These are phyloP conservation scores for Microchirus variegatus DNA, from an alignment of 2,797 vertebrate genomes.

Conservation along the genomic window DNA sequence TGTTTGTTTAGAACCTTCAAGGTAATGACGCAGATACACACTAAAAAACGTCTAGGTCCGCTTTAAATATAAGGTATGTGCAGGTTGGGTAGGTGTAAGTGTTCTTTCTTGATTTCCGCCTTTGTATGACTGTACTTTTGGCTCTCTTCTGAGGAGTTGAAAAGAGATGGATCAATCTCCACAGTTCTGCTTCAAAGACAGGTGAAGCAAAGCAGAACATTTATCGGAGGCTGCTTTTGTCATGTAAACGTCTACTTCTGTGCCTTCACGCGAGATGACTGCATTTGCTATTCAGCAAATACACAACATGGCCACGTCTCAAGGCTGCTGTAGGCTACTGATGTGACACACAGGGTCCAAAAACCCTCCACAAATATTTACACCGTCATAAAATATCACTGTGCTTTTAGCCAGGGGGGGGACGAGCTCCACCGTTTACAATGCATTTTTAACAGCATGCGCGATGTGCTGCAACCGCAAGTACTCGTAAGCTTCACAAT, in stretches of 20 bases:
- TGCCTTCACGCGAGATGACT: conserved; percentile 14
- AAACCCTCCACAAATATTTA: conserved; percentile 22
- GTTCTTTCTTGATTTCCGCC: conserved; percentile 28
- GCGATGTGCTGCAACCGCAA: background rate
- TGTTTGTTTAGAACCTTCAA: no score
- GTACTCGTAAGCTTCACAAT: no score
- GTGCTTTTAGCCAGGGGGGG: background rate
- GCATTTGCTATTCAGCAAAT: conserved; percentile 14
- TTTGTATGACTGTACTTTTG: conserved; percentile 36
- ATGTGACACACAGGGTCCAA: conserved; percentile 1
- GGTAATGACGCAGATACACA: no score
- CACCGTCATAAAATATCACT: conserved; percentile 6
- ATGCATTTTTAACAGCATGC: conserved; percentile 4
- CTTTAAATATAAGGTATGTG: no score
- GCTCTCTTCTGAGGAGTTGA: conserved; percentile 31
- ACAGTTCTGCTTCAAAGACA: conserved; percentile 32
- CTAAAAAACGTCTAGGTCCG: no score
- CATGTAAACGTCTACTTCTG: conserved; percentile 11
- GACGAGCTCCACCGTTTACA: conserved; percentile 6
- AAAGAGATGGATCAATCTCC: conserved; percentile 23
- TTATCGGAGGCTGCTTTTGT: conserved; percentile 26
- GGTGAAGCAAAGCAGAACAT: conserved; percentile 21
- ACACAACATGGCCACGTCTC: conserved; percentile 20
- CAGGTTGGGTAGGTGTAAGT: conserved; percentile 25
- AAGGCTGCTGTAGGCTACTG: conserved; percentile 10